Evolutionary conservation across 2,113 vertebrate genomes (phyloP).

Genomic region (Eclectus roratus): DNA sequence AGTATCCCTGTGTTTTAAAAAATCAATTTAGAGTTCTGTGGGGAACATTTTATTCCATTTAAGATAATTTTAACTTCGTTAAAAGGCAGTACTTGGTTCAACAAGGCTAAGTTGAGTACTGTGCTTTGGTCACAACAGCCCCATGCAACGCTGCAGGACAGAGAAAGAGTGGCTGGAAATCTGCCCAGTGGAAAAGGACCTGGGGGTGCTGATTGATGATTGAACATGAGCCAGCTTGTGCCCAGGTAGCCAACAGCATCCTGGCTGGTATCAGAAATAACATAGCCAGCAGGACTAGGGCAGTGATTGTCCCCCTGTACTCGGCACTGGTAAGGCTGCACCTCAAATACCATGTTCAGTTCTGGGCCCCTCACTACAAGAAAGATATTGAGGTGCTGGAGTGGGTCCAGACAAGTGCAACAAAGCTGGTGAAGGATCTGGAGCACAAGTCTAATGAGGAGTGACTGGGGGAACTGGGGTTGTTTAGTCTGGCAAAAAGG

Average conservation of each 20-base stretch:
- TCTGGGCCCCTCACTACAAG: rapidly evolving
- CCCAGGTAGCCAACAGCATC: no score
- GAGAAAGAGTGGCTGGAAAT: background rate
- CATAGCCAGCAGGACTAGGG: background rate
- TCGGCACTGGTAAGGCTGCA: background rate
- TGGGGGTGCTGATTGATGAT: background rate
- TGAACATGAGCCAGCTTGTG: background rate
- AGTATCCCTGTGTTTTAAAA: background rate
- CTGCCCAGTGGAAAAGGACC: background rate
- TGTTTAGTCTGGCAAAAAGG: background rate
- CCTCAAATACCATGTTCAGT: background rate
- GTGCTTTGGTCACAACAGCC: background rate
- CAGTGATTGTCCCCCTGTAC: background rate
- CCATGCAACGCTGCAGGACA: background rate
- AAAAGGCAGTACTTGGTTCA: background rate
- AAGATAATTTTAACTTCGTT: background rate
- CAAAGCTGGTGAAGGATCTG: background rate
- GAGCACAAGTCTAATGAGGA: background rate
- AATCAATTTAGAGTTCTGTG: background rate
- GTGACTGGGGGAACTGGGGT: background rate
- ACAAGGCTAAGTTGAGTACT: background rate
- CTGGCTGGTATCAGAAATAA: background rate
- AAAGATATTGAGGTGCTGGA: background rate
- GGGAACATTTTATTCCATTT: background rate
- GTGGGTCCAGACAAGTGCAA: background rate